Base-by-base conservation (phyloP, 2,888 invertebrate genomes). In the Drosophila kuntzei region DNA sequence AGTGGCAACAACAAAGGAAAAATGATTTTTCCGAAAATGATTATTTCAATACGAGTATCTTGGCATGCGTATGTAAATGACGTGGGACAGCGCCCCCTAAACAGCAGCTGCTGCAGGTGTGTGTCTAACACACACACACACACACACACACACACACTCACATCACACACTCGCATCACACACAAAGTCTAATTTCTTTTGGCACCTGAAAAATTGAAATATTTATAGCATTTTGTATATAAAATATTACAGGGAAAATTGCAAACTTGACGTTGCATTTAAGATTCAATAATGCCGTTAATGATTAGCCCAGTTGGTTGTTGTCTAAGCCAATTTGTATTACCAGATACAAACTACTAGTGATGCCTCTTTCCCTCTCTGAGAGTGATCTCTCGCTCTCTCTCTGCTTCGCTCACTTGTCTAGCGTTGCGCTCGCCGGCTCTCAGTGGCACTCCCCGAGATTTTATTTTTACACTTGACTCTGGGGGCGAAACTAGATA, bases 391-490 rank as follows among this genome's bases (percentile, higher is more conserved):
- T 14, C 43, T 25, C 39, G 27, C 20, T 9, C 55, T 44, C 57
- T 53, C 65, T 72, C 62, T 34, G 37, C 37, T 62, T 47, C 62
- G 47, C 78, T 74, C 77, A 58, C 32, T 37, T 50, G 16, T 29
- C 27, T 11, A 37, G 7, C 18, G 50, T 34, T 50, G 7, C 50
- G 65, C 58, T 60, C 59, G 12, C 14, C 49, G 54, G 41, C 63
- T 46, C 78, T 71, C 71, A 59, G 3, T 46, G 60, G 43, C 59
- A 67, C 80, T 80, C 80, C 66, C 68, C 70, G 68, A 68, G 73
- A 79, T 78, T 89, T 87, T 85, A 85, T 85, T 85, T 85, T 81
- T 89, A 89, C 85, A 85, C 86, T 85, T 71, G 88, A 71, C 86
- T 87, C 77, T 70, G 80, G 82, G 79, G 74, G 68, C 85, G 85